These are phyloP conservation scores for Chondrilla cf. caribensis DNA, from an alignment of 37 sponge, comb jelly and placozoan genomes.

Conservation along the genomic window DNA sequence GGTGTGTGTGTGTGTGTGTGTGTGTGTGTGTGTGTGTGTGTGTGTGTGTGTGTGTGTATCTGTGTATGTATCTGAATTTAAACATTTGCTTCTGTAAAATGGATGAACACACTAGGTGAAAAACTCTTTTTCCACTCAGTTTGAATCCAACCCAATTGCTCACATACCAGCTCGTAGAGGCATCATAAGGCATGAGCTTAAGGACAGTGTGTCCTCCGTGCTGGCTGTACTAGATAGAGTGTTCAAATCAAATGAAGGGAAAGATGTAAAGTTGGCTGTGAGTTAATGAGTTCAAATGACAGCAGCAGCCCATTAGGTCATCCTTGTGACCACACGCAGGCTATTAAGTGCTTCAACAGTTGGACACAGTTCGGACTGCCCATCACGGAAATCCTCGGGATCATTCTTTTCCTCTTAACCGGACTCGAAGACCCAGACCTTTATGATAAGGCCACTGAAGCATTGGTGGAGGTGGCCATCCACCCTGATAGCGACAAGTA, in stretches of 20 bases:
- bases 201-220: background rate
- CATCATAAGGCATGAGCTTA: background rate
- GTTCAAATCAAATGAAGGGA: background rate
- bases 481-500: conserved; percentile 63
- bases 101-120: too few relatives aligned
- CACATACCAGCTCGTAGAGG: background rate
- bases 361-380: conserved; percentile 65
- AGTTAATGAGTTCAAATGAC: too few relatives aligned
- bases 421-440: conserved; percentile 42
- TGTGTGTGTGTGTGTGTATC: too few relatives aligned
- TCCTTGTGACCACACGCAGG: conserved; percentile 22
- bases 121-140: background rate
- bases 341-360: conserved; percentile 61
- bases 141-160: conserved; percentile 19
- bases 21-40: background rate
- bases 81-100: too few relatives aligned
- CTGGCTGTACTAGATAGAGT: background rate
- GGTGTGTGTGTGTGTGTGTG: conserved; percentile 22
- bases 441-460: conserved; percentile 24
- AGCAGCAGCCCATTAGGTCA: too few relatives aligned
- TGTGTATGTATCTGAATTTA: too few relatives aligned
- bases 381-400: conserved; percentile 25
- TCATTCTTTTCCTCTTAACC: conserved; percentile 40
- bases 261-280: background rate
- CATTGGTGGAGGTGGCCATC: conserved; percentile 43